phyloP scores from a whole-genome alignment of 2,888 invertebrate genomes.

The Seira musarum region DNA sequence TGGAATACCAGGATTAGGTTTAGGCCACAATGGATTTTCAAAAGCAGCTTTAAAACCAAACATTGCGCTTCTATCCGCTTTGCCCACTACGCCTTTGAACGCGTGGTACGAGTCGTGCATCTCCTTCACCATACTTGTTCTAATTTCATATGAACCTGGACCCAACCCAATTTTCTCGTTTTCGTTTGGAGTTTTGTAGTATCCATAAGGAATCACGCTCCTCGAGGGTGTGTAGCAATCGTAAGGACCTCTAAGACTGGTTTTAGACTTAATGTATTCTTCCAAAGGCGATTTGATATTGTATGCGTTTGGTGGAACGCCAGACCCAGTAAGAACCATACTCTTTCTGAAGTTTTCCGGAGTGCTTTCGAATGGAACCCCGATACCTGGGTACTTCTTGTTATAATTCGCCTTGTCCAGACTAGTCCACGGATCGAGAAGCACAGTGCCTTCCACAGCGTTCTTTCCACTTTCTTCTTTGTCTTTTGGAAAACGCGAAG shows the following conservation, averaged over 20 bases:
- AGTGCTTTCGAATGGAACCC: slow-evolving; percentile 46
- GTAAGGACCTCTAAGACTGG: slow-evolving; percentile 39
- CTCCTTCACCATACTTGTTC: slow-evolving; percentile 30
- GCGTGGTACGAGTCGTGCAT: slow-evolving; percentile 44
- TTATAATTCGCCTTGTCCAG: slow-evolving; percentile 35
- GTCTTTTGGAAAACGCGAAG: slow-evolving; percentile 49
- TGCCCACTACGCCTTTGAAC: slow-evolving; percentile 47
- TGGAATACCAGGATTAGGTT: slow-evolving; percentile 23
- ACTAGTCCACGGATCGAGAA: slow-evolving; percentile 30
- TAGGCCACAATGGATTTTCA: slow-evolving; percentile 55
- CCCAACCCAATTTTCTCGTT: slow-evolving; percentile 35
- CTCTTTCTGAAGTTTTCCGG: slow-evolving; percentile 38
- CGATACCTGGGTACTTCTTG: slow-evolving; percentile 42
- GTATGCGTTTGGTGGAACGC: slow-evolving; percentile 50
- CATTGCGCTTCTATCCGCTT: slow-evolving; percentile 38
- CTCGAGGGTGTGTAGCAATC: slow-evolving; percentile 45
- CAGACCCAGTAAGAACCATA: slow-evolving; percentile 20
- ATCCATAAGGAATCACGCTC: slow-evolving; percentile 41
- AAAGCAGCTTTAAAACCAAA: slow-evolving; percentile 56
- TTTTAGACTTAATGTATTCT: slow-evolving; percentile 38
- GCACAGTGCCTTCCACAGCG: neutral
- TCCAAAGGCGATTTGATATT: slow-evolving; percentile 53
- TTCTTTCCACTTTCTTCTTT: neutral
- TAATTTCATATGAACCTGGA: slow-evolving; percentile 49
- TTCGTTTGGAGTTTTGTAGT: slow-evolving; percentile 26